Evolutionary conservation across 2,113 vertebrate genomes (phyloP).

Genomic region (Podocnemis expansa): DNA sequence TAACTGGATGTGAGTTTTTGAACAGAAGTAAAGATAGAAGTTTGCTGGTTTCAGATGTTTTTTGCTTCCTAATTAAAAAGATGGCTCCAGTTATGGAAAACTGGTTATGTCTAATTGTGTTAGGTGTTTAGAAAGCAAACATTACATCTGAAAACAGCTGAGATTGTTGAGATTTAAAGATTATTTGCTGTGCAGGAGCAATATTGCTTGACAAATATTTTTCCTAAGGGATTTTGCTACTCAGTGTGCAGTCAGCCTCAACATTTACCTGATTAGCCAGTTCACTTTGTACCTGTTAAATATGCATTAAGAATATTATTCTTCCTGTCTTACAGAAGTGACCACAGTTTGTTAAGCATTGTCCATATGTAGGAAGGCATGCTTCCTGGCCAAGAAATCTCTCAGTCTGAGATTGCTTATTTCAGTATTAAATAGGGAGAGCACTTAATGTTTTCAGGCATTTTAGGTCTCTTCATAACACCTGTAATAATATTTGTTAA

Average conservation of each 20-base stretch:
- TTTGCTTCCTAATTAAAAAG: neutral
- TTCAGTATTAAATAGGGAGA: neutral
- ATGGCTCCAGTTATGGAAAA: neutral
- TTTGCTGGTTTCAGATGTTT: neutral
- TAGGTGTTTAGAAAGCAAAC: constrained; percentile 13
- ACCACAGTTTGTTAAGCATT: neutral
- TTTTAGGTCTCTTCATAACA: neutral
- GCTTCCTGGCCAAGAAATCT: neutral
- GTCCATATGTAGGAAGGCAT: neutral
- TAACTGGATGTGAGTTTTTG: neutral
- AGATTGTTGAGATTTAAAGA: neutral
- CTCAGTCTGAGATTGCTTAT: neutral
- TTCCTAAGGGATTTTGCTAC: neutral
- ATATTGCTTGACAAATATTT: neutral
- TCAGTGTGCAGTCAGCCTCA: neutral
- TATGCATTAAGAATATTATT: neutral
- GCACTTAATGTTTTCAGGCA: neutral
- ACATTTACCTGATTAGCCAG: neutral
- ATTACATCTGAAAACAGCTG: neutral
- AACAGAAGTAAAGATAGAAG: neutral
- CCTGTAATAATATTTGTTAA: neutral
- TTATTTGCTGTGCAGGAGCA: neutral
- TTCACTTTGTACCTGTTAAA: neutral
- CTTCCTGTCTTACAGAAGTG: neutral
- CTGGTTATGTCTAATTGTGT: neutral